Conservation (phyloP, 2,888 invertebrate genomes). For the Catocala sponsa region DNA sequence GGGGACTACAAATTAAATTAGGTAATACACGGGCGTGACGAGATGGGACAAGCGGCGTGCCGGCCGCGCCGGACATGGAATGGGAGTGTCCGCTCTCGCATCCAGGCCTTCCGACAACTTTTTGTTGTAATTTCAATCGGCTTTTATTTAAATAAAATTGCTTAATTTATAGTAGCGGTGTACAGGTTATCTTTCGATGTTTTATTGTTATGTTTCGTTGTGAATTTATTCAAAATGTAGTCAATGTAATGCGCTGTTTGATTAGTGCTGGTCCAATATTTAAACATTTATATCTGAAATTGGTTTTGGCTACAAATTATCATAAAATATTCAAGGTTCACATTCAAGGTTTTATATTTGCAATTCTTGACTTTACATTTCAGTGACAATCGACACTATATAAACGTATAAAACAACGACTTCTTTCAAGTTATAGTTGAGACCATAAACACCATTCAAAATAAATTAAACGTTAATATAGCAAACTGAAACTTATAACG, state of each 20-base stretch:
- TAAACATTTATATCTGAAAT: too few relatives aligned
- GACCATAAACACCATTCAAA: too few relatives aligned
- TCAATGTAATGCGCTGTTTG: neutral
- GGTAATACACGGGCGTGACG: conserved; percentile 85
- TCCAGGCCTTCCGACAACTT: conserved; percentile 52
- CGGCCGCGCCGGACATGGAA: conserved; percentile 80
- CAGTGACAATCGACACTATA: too few relatives aligned
- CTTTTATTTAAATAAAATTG: conserved; percentile 61
- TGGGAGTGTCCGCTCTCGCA: conserved; percentile 77
- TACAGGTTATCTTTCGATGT: conserved; percentile 42
- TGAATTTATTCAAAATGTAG: neutral
- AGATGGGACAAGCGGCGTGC: conserved; percentile 78
- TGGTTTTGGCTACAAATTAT: too few relatives aligned
- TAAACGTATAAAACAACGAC: too few relatives aligned
- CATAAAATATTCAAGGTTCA: too few relatives aligned
- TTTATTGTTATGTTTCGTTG: conserved; percentile 10
- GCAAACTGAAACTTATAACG: neutral
- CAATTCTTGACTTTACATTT: too few relatives aligned
- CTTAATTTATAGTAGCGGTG: conserved; percentile 47
- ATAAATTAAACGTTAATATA: neutral
- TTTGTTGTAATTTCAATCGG: conserved; percentile 58
- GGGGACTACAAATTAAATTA: conserved; percentile 87
- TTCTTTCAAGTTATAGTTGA: too few relatives aligned
- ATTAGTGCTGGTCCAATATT: too few relatives aligned
- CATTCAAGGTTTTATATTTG: too few relatives aligned